A percentile compares a stretch with the other conserved stretches of the same genome.
Conservation (phyloP, 2,113 vertebrate species). For the Alectura lathami region DNA sequence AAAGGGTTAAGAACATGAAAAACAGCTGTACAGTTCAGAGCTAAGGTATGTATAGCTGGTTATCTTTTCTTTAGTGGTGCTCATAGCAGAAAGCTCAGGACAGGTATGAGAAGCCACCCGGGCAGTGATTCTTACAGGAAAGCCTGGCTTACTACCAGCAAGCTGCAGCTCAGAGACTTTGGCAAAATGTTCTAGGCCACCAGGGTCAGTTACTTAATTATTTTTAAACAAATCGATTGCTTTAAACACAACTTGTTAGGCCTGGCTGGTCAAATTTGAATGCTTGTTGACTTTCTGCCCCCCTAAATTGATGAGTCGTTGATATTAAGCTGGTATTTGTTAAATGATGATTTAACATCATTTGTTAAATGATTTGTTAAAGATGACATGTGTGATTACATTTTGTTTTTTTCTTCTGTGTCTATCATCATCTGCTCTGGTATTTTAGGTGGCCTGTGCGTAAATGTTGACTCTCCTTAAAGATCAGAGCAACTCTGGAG, state of each 20-base stretch:
- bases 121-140: neutral
- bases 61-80: neutral
- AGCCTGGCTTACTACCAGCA: neutral
- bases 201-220: neutral
- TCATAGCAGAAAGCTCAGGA: neutral
- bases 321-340: neutral
- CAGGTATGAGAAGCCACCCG: neutral
- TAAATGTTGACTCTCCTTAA: neutral
- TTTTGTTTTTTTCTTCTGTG: neutral
- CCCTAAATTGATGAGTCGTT: neutral
- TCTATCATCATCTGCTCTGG: neutral
- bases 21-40: rapidly evolving
- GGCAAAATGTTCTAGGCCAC: neutral
- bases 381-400: too few relatives aligned
- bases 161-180: neutral
- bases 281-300: neutral
- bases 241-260: neutral
- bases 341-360: too few relatives aligned
- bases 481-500: neutral
- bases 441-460: neutral
- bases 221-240: neutral
- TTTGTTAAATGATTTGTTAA: too few relatives aligned
- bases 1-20: neutral
- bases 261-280: neutral
- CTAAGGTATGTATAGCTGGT: neutral